Evolutionary conservation across 2,113 vertebrate genomes (phyloP).

Genomic region (Typhlomys cinereus): DNA sequence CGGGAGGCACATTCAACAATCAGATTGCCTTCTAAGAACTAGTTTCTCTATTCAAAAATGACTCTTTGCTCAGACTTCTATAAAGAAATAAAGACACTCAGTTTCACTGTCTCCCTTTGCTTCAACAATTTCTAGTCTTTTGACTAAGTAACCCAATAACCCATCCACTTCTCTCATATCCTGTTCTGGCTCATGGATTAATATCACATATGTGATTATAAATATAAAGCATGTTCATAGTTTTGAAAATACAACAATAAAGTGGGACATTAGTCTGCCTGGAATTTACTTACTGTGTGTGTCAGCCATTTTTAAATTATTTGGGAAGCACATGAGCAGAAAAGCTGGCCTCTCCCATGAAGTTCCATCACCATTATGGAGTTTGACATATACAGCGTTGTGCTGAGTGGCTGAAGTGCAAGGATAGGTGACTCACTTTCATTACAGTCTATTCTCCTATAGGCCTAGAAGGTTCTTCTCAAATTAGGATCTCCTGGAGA

Average conservation of each 20-base stretch:
- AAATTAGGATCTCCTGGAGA: background rate
- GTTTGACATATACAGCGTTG: background rate
- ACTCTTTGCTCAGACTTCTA: background rate
- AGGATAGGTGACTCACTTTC: background rate
- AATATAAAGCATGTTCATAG: background rate
- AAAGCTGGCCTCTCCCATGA: background rate
- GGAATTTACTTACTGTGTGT: background rate
- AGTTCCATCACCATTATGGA: background rate
- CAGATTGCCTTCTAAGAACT: background rate
- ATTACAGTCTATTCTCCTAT: background rate
- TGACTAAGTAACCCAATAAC: background rate
- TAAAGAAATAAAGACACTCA: background rate
- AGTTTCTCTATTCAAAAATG: background rate
- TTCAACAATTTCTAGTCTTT: background rate
- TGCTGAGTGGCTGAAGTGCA: background rate
- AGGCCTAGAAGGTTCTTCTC: background rate
- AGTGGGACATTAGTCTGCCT: background rate
- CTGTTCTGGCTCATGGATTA: background rate
- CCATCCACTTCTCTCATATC: background rate
- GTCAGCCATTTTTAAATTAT: background rate
- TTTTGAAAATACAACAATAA: background rate
- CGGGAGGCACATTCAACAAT: constrained; percentile 7
- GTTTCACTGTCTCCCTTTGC: background rate
- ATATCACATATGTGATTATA: background rate
- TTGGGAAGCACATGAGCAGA: background rate